Evolutionary conservation across 1,140 invertebrate genomes (phyloP).

Genomic region (Macrotrachela quadricornifera): DNA sequence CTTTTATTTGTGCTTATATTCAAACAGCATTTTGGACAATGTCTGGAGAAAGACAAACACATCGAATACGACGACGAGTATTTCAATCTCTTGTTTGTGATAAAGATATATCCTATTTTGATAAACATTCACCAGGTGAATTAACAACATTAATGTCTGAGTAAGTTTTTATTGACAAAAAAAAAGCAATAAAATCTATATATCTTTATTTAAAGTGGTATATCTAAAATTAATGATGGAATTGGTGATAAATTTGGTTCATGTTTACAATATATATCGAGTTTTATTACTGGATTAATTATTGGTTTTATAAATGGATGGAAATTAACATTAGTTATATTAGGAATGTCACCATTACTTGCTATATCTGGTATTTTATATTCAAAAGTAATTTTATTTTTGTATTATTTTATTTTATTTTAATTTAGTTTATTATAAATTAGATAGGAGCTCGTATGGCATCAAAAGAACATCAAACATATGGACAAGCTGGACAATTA

Average conservation of each 20-base stretch:
- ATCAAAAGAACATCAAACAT: constrained; percentile 21
- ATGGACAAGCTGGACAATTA: constrained; percentile 26
- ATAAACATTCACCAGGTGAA: no score
- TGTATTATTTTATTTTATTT: no score
- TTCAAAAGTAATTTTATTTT: constrained; percentile 19
- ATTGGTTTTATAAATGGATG: constrained; percentile 25
- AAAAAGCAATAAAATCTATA: no score
- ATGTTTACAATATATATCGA: constrained; percentile 36
- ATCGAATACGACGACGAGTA: no score
- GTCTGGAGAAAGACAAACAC: no score
- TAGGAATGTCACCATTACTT: constrained; percentile 21
- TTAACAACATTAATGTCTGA: no score
- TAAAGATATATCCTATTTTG: no score
- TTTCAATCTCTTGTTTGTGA: no score
- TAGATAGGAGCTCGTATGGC: constrained; percentile 10
- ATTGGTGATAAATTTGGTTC: constrained; percentile 65
- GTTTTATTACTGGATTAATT: constrained; percentile 21
- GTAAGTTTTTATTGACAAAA: no score
- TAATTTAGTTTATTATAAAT: background rate
- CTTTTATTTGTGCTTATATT: no score
- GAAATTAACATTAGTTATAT: constrained; percentile 26
- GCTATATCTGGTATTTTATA: constrained; percentile 17
- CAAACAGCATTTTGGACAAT: no score
- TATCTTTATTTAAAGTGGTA: no score
- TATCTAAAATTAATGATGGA: constrained; percentile 65